A percentile compares a stretch with the other conserved stretches of the same genome.
Conservation (phyloP, 2,888 invertebrate species). For the Archips crataeganus region DNA sequence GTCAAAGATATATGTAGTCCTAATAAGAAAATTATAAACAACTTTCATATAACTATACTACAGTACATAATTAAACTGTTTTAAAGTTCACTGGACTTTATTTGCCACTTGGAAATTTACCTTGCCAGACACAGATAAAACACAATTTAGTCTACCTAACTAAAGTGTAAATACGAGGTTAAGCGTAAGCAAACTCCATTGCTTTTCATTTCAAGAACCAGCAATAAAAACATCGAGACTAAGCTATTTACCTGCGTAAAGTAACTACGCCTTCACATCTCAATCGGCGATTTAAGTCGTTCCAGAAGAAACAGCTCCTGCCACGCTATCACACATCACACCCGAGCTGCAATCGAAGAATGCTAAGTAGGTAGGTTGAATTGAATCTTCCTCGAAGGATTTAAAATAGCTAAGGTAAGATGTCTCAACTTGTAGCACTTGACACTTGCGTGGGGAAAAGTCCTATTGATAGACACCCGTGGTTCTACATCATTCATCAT, state of each 20-base stretch:
- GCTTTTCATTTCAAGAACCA: neutral
- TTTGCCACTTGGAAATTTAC: no score
- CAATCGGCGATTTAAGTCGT: slow-evolving; percentile 30
- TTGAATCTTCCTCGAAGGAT: neutral
- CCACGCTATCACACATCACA: neutral
- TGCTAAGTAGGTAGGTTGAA: neutral
- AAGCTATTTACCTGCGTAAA: neutral
- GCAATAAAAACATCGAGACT: neutral
- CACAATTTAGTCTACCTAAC: no score
- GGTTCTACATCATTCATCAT: no score
- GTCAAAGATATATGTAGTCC: no score
- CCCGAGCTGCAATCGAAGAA: neutral
- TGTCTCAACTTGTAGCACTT: neutral
- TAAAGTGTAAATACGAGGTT: no score
- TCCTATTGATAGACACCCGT: neutral
- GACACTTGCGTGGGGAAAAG: neutral
- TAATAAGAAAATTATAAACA: no score
- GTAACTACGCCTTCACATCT: slow-evolving; percentile 7
- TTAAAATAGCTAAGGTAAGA: neutral
- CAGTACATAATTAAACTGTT: no score
- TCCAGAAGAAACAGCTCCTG: slow-evolving; percentile 25
- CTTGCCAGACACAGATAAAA: no score
- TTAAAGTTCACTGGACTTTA: no score
- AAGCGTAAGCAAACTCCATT: neutral
- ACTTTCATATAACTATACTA: no score